Evolutionary conservation across 2,797 vertebrate species (phyloP), one percentile per base, ranked within the genome.

Genomic region (Gymnoscopelus microlampas): DNA sequence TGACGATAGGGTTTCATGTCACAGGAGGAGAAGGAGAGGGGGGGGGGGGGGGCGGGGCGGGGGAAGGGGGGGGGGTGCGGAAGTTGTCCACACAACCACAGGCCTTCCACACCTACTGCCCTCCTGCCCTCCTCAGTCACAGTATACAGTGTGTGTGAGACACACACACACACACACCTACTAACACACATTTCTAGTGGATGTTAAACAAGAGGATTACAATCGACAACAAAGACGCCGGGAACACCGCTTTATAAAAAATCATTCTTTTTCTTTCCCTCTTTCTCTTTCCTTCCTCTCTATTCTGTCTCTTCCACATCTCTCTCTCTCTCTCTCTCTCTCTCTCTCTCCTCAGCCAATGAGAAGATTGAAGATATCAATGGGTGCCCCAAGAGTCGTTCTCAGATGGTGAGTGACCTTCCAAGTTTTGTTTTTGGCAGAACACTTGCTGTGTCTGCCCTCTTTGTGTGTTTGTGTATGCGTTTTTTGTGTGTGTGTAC

Each of bases 311-410:
- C 65, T 74, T 76, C 68, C 81, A 64, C 76, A 15, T 56, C 47
- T 67, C 66, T 8, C 48, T 44, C 19, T 15, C 53, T 69, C 54
- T 80, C 58, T 26, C 59, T 44, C 8, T 8, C 48, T 44, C 19
- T 15, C 53, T 69, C 54, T 80, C 58, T 26, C 59, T 44, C 8
- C 13, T n/a, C 93, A 99, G 98, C 98, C 85, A 98, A 99, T 85
- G 98, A 99, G 85, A 99, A 99, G 95, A 98, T 99, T 63, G 96
- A 95, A 81, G 97, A 99, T 80, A 99, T 99, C 94, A 98, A 98
- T 93, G 96, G 95, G 92, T 97, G 96, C 86, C 98, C 98, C 0
- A 98, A 96, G 94, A 99, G 96, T 81, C 94, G 93, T 57, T 96
- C 98, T 86, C 98, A 99, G 95, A 99, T 99, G 98, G 98, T 99